Evolutionary conservation across 2,113 vertebrate species (phyloP), one percentile per base, ranked within the genome.

Genomic region (Xyliphius kryptos): DNA sequence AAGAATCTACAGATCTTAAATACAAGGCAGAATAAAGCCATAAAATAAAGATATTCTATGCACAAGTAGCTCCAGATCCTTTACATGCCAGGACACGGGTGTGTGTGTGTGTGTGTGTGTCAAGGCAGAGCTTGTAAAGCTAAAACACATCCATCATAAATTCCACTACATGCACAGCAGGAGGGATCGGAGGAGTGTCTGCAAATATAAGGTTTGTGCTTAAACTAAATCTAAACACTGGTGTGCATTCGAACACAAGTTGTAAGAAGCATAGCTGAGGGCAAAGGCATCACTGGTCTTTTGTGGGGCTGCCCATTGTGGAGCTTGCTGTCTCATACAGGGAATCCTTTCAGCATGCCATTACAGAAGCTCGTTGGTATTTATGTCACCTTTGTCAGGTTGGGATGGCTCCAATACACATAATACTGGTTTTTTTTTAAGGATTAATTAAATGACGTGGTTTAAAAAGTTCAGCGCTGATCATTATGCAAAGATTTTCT

Each of bases 1-100:
- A 41, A 40, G 26, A 3, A 16, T 10, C 15, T 47, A 17, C 26
- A 20, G 16, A 52, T 52, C 59, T 51, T 19, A 41, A 56, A 56
- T 21, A 56, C 55, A 21, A 67, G 61, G 53, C 41, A 71, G 62
- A 20, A 20, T 56, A 67, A 16, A 57, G 56, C 64, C 5, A 61
- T 63, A 67, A 71, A 67, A 63, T 13, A 1, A 26, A 67, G 59
- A 67, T 72, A 40, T 63, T 51, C 64, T 46, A 63, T 55, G 49
- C 56, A 6, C 55, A 17, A 43, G 55, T 41, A 67, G 47, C 15
- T 67, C 56, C 41, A 70, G 46, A 65, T 55, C 59, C 51, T 49
- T 67, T 9, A 41, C 59, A 44, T 67, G 64, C 54, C 64, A 58
- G 43, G 41, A 38, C 44, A 63, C 14, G 47, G 48, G 54, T 65